Evolutionary conservation across 2,113 vertebrate species (phyloP).

Genomic region (Grallaria varia): DNA sequence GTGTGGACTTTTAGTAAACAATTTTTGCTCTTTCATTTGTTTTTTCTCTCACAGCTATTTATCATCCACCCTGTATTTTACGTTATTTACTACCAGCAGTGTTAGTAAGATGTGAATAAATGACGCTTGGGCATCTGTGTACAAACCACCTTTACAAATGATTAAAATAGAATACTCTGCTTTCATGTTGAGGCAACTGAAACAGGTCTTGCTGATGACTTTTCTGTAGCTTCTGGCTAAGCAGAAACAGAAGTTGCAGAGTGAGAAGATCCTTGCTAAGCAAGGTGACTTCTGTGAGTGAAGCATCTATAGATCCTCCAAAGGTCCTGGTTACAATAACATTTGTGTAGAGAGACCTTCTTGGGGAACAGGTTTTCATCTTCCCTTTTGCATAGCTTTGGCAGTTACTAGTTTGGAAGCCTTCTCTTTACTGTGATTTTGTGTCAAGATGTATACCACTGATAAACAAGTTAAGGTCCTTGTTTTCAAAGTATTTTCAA

Average conservation of each 20-base stretch:
- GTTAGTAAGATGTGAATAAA: not conserved
- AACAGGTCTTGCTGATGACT: not conserved
- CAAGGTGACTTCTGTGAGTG: not conserved
- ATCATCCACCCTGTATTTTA: not conserved
- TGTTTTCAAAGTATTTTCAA: not conserved
- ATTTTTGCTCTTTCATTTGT: not conserved
- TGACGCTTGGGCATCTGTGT: not conserved
- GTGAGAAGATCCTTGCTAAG: not conserved
- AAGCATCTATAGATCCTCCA: not conserved
- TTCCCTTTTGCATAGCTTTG: not conserved
- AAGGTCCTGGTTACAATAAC: not conserved
- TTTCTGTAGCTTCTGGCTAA: not conserved
- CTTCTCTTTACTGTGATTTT: not conserved
- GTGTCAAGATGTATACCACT: not conserved
- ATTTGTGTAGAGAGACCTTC: not conserved
- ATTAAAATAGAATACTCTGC: not conserved
- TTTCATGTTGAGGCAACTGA: not conserved
- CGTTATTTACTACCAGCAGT: not conserved
- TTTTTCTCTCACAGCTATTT: not conserved
- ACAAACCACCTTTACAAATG: not conserved
- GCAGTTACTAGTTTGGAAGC: not conserved
- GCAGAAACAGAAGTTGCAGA: not conserved
- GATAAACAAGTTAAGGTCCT: not conserved
- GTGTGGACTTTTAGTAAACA: not conserved
- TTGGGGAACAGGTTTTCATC: not conserved